Evolutionary conservation across 2,797 vertebrate genomes (phyloP).

Genomic region (Melanotaenia maccullochi): DNA sequence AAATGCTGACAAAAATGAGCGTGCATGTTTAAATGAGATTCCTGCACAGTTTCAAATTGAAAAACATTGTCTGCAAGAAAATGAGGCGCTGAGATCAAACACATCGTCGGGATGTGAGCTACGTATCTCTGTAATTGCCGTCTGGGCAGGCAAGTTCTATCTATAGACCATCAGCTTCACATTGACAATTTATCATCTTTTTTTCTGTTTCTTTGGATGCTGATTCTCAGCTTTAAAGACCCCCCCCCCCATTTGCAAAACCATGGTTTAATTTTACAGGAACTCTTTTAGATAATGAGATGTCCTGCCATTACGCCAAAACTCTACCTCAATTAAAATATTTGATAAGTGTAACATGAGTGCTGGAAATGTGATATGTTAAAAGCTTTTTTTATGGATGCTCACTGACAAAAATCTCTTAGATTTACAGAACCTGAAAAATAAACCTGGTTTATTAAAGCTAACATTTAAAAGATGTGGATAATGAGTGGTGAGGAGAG

Average conservation of each 20-base stretch:
- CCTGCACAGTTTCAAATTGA: slow-evolving; percentile 54
- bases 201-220: slow-evolving; percentile 72
- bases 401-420: slow-evolving; percentile 51
- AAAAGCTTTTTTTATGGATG: slow-evolving; percentile 73
- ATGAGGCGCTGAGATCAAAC: slow-evolving; percentile 76
- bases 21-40: slow-evolving; percentile 45
- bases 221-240: slow-evolving; percentile 79
- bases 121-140: slow-evolving; percentile 78
- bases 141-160: slow-evolving; percentile 75
- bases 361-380: slow-evolving; percentile 68
- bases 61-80: slow-evolving; percentile 56
- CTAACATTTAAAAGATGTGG: slow-evolving; percentile 41
- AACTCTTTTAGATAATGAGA: slow-evolving; percentile 79
- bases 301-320: slow-evolving; percentile 74
- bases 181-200: slow-evolving; percentile 80
- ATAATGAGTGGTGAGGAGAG: slow-evolving; percentile 28
- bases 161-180: slow-evolving; percentile 76
- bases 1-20: slow-evolving; percentile 65
- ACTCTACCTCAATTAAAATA: slow-evolving; percentile 74
- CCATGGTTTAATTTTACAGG: slow-evolving; percentile 80
- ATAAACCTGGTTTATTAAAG: slow-evolving; percentile 24
- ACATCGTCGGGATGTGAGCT: slow-evolving; percentile 63
- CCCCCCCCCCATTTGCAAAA: slow-evolving; percentile 18
- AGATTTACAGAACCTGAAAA: slow-evolving; percentile 34
- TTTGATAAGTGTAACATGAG: slow-evolving; percentile 80